phyloP scores from a whole-genome alignment of 2,113 vertebrate genomes.

The Poecilia latipinna region DNA sequence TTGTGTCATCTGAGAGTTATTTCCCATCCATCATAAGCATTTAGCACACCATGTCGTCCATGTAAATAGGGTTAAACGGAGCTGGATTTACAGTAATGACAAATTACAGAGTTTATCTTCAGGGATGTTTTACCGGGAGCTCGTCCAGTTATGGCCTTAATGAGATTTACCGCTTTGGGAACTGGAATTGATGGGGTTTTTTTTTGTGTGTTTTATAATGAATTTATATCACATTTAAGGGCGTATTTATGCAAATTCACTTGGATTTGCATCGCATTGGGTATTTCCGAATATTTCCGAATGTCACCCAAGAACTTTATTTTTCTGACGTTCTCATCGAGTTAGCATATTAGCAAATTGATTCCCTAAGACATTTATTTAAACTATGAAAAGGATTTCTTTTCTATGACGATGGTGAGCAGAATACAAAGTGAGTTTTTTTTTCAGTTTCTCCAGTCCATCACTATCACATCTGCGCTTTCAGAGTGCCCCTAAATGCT shows the following conservation, averaged over 20 bases:
- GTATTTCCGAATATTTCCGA: not conserved
- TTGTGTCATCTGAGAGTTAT: slow-evolving; percentile 46
- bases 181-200: not conserved
- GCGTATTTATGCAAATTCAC: not conserved
- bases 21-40: slow-evolving; percentile 55
- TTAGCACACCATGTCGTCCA: slow-evolving; percentile 24
- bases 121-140: slow-evolving; percentile 26
- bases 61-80: slow-evolving; percentile 33
- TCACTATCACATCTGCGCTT: not conserved
- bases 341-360: too few species aligned
- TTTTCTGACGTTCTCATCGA: not conserved
- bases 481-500: not conserved
- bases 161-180: slow-evolving; percentile 9
- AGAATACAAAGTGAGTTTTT: not conserved
- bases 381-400: not conserved
- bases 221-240: not conserved
- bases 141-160: slow-evolving; percentile 2
- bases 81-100: slow-evolving; percentile 42
- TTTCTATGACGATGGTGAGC: not conserved
- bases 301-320: not conserved
- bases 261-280: not conserved
- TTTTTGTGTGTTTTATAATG: not conserved
- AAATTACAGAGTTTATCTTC: slow-evolving; percentile 43
- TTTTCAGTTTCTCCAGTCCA: too few species aligned
- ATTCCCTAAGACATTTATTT: not conserved